These are phyloP conservation scores for Melanotus villosus DNA, from an alignment of 2,888 invertebrate genomes.

Conservation along the genomic window DNA sequence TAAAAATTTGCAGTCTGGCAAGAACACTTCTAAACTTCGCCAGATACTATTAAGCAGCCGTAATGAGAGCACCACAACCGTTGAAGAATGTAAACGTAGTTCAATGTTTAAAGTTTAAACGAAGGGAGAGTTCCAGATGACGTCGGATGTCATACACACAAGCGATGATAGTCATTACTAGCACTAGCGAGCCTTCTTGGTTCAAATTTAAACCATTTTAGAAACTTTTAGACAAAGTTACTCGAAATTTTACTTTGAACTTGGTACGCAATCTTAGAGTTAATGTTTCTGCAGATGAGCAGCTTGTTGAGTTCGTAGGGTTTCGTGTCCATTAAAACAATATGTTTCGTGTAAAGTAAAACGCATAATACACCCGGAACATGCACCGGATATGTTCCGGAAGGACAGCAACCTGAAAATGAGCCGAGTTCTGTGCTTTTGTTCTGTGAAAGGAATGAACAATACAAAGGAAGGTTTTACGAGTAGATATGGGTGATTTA, in stretches of 20 bases:
- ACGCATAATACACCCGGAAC: constrained; percentile 6
- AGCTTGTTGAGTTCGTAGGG: constrained; percentile 2
- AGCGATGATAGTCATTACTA: neutral
- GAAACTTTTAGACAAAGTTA: constrained; percentile 2
- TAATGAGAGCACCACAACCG: neutral
- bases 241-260: neutral
- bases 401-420: neutral
- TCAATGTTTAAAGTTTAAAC: constrained; percentile 5
- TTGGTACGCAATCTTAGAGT: constrained; percentile 19
- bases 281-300: constrained; percentile 2
- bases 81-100: neutral
- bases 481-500: no score
- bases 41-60: no score
- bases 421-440: neutral
- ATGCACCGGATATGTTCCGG: neutral
- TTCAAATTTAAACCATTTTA: neutral
- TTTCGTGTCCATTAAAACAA: constrained; percentile 22
- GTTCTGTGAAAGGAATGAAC: neutral
- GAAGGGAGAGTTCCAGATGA: neutral
- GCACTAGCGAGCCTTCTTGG: neutral
- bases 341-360: constrained; percentile 1
- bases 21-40: no score
- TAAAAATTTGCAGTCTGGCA: no score
- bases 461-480: neutral
- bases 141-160: neutral